A percentile compares a stretch with the other conserved stretches of the same genome.
Evolutionary conservation across 2,888 invertebrate genomes (phyloP).

Genomic region (Heliothis peltigera): DNA sequence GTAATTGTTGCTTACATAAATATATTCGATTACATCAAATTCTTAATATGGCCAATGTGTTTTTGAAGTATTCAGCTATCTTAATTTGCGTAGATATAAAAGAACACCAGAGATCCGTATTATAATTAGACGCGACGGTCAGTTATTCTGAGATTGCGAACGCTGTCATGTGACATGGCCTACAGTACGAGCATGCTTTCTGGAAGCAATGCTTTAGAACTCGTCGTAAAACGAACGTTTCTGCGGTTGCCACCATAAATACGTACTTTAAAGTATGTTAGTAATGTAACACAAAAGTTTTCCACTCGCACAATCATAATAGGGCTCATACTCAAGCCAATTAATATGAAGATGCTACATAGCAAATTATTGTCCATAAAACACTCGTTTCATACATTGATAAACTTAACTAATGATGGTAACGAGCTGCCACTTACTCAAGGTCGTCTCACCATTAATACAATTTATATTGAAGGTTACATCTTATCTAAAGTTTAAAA

Average conservation of each 20-base stretch:
- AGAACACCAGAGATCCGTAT: conserved; percentile 70
- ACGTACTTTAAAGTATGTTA: conserved; percentile 21
- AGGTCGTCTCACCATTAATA: conserved; percentile 41
- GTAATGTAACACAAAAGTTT: conserved; percentile 41
- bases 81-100: conserved; percentile 43
- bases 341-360: conserved; percentile 43
- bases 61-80: conserved; percentile 19
- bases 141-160: conserved; percentile 84
- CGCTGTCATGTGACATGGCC: conserved; percentile 81
- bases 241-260: conserved; percentile 27
- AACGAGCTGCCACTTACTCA: conserved; percentile 39
- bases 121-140: conserved; percentile 85
- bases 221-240: conserved; percentile 51
- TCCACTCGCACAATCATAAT: conserved; percentile 42
- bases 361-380: conserved; percentile 35
- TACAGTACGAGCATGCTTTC: conserved; percentile 65
- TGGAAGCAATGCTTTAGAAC: conserved; percentile 49
- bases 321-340: conserved; percentile 37
- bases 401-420: conserved; percentile 36
- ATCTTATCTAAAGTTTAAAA: conserved; percentile 46
- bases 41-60: conserved; percentile 36
- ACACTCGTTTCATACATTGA: conserved; percentile 40
- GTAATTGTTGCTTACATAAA: not conserved
- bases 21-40: not conserved
- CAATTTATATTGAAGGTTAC: conserved; percentile 40